Evolutionary conservation across 2,113 vertebrate genomes (phyloP).

Genomic region (Charadrius vociferus): DNA sequence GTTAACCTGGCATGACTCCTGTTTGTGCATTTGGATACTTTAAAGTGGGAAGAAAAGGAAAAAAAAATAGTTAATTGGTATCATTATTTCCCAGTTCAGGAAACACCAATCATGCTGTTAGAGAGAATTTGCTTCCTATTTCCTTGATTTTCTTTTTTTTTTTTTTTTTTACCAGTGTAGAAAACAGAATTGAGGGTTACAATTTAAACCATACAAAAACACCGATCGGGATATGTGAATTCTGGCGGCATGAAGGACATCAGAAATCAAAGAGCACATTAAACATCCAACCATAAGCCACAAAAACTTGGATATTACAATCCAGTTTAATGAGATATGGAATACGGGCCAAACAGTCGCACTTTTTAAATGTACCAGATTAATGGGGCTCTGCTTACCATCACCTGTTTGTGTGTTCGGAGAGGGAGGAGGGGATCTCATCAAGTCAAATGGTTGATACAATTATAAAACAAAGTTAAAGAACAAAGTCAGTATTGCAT

Average conservation of each 20-base stretch:
- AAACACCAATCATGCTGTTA: slow-evolving; percentile 16
- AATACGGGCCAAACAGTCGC: neutral
- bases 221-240: neutral
- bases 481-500: neutral
- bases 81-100: slow-evolving; percentile 39
- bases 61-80: neutral
- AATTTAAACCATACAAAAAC: neutral
- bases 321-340: neutral
- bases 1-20: slow-evolving; percentile 33
- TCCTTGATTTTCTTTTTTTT: neutral
- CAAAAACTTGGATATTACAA: neutral
- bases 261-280: neutral
- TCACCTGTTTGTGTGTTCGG: neutral
- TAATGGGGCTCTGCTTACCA: neutral
- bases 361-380: neutral
- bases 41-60: neutral
- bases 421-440: neutral
- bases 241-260: neutral
- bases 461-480: neutral
- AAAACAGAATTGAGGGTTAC: neutral
- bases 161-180: neutral
- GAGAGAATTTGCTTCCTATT: neutral
- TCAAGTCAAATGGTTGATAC: neutral
- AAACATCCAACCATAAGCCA: neutral
- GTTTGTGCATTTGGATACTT: slow-evolving; percentile 12